phyloP scores from a whole-genome alignment of 1,140 invertebrate species.

The Araneus ventricosus region DNA sequence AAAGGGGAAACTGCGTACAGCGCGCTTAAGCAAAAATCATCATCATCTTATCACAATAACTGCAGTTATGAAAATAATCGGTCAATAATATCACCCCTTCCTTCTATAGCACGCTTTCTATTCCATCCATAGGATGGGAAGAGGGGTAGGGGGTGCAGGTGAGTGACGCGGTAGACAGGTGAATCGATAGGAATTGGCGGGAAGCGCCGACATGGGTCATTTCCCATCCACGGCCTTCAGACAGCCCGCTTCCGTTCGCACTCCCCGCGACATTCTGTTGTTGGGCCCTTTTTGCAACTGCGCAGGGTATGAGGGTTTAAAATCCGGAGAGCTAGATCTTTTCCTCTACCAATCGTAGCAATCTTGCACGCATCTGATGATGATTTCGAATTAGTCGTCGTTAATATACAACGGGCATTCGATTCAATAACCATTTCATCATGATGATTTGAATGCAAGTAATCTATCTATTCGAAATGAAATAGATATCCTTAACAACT shows the following conservation, averaged over 20 bases:
- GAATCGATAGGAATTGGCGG: slow-evolving; percentile 38
- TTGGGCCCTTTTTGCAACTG: too few species aligned
- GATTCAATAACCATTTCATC: too few species aligned
- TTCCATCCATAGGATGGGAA: not conserved
- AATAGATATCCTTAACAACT: too few species aligned
- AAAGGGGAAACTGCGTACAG: too few species aligned
- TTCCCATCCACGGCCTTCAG: slow-evolving; percentile 31
- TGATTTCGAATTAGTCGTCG: too few species aligned
- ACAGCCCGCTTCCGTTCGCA: slow-evolving; percentile 17
- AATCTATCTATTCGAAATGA: too few species aligned
- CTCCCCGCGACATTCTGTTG: not conserved
- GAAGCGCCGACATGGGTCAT: slow-evolving; percentile 31
- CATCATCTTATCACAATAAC: not conserved
- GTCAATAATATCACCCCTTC: not conserved
- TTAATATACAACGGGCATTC: too few species aligned
- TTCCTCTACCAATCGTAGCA: too few species aligned
- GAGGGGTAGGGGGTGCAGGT: not conserved
- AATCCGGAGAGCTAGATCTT: too few species aligned
- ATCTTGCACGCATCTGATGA: too few species aligned
- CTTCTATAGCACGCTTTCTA: not conserved
- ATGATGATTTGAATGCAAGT: too few species aligned
- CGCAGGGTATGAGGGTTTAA: too few species aligned
- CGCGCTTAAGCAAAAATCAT: not conserved
- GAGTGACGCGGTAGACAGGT: slow-evolving; percentile 26
- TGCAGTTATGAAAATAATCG: not conserved